Evolutionary conservation across 2,888 invertebrate species (phyloP).

Genomic region (Philopedon plagiatum): DNA sequence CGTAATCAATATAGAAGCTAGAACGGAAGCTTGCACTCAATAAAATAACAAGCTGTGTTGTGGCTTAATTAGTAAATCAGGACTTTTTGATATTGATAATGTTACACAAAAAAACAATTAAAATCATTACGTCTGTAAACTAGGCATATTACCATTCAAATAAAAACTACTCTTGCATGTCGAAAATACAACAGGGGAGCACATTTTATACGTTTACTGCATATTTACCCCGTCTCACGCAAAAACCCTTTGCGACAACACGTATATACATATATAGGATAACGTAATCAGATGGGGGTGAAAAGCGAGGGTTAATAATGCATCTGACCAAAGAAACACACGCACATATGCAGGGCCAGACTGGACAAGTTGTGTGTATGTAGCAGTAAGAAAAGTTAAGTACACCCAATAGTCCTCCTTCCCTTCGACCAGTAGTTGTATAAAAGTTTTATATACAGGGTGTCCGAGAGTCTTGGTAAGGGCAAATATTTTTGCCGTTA

Average conservation of each 20-base stretch:
- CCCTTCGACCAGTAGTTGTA: too few relatives aligned
- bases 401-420: too few relatives aligned
- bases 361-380: neutral
- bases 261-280: slow-evolving; percentile 36
- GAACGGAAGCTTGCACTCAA: too few relatives aligned
- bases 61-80: neutral
- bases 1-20: too few relatives aligned
- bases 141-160: slow-evolving; percentile 8
- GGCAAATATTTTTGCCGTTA: too few relatives aligned
- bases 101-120: slow-evolving; percentile 4
- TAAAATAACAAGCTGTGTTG: too few relatives aligned
- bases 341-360: slow-evolving; percentile 17
- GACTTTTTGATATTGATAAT: neutral
- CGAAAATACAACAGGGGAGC: slow-evolving; percentile 40
- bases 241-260: slow-evolving; percentile 44
- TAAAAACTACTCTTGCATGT: slow-evolving; percentile 40
- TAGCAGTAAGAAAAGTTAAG: too few relatives aligned
- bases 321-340: slow-evolving; percentile 27
- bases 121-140: slow-evolving; percentile 5
- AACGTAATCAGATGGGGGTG: slow-evolving; percentile 44
- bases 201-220: slow-evolving; percentile 36
- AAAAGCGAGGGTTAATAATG: slow-evolving; percentile 48
- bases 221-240: slow-evolving; percentile 46
- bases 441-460: too few relatives aligned
- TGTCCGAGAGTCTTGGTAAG: too few relatives aligned